Conservation (phyloP, 2,113 vertebrate species). For the Limnothrissa miodon region DNA sequence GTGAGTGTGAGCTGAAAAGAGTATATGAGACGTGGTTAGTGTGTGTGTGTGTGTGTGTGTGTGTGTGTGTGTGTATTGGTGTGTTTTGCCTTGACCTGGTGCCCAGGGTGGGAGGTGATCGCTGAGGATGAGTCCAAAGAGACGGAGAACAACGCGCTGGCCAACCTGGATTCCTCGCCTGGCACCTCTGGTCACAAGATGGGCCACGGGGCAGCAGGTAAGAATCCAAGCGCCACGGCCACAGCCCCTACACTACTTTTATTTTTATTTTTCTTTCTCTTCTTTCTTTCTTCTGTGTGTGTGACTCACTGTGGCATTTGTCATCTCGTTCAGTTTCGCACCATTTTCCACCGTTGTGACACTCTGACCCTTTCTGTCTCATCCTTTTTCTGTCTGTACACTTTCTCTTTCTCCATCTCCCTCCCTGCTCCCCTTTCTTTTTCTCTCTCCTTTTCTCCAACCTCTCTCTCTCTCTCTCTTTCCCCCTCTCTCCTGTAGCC, state of each 20-base stretch:
- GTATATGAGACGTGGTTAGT: neutral
- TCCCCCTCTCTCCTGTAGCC: conserved; percentile 47
- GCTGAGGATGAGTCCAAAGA: conserved; percentile 88
- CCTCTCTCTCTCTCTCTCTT: neutral
- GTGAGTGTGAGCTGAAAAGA: neutral
- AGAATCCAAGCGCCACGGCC: neutral
- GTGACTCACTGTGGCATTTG: neutral
- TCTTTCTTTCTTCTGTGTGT: neutral
- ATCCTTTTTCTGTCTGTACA: neutral
- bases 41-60: neutral
- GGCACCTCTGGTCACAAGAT: conserved; percentile 78
- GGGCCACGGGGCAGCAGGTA: conserved; percentile 79
- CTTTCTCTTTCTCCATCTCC: neutral
- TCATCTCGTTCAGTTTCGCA: neutral
- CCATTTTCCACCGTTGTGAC: neutral
- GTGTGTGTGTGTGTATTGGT: neutral
- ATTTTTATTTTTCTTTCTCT: no score
- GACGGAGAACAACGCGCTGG: conserved; percentile 79
- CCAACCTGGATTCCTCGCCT: conserved; percentile 78
- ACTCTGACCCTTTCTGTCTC: neutral
- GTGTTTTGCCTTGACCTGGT: conserved; percentile 71
- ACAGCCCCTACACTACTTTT: neutral
- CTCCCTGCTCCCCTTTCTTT: no score
- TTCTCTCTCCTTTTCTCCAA: neutral
- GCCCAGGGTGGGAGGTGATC: conserved; percentile 89